Evolutionary conservation across 2,888 invertebrate species (phyloP).

Genomic region (Caenorhabditis sp.): DNA sequence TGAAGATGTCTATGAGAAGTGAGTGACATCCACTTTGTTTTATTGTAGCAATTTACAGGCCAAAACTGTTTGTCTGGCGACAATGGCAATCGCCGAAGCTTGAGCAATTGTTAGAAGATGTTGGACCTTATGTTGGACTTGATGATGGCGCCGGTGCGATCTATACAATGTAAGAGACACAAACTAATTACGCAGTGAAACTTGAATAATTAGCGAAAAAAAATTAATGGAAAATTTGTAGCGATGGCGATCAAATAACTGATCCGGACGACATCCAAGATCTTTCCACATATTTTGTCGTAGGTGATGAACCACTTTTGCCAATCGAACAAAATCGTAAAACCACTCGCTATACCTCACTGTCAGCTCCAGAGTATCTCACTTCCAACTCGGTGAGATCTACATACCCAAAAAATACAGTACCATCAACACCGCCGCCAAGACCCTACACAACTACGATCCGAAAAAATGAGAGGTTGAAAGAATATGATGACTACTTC

Average conservation of each 20-base stretch:
- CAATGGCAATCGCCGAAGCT: conserved; percentile 54
- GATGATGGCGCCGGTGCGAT: conserved; percentile 42
- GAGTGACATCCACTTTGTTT: no score
- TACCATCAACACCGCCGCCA: conserved; percentile 42
- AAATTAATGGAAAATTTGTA: conserved; percentile 20
- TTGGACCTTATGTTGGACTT: conserved; percentile 53
- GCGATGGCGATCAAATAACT: conserved; percentile 51
- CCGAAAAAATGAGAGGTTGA: conserved; percentile 11
- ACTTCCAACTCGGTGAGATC: conserved; percentile 41
- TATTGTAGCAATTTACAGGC: no score
- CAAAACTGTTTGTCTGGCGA: conserved; percentile 59
- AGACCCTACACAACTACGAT: conserved; percentile 15
- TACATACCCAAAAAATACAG: conserved; percentile 20
- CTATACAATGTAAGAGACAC: conserved; percentile 29
- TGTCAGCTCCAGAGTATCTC: conserved; percentile 45
- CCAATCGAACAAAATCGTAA: background rate
- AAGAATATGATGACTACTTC: conserved; percentile 34
- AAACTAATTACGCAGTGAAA: no score
- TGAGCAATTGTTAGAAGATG: conserved; percentile 51
- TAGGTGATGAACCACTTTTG: conserved; percentile 41
- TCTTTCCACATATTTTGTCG: conserved; percentile 52
- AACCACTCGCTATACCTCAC: conserved; percentile 28
- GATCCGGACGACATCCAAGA: conserved; percentile 53
- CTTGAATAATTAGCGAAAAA: no score
- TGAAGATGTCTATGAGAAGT: conserved; percentile 49